A percentile compares a stretch with the other conserved stretches of the same genome.
Conservation (phyloP, 2,797 vertebrate species). For the Toxotes lorentzi region DNA sequence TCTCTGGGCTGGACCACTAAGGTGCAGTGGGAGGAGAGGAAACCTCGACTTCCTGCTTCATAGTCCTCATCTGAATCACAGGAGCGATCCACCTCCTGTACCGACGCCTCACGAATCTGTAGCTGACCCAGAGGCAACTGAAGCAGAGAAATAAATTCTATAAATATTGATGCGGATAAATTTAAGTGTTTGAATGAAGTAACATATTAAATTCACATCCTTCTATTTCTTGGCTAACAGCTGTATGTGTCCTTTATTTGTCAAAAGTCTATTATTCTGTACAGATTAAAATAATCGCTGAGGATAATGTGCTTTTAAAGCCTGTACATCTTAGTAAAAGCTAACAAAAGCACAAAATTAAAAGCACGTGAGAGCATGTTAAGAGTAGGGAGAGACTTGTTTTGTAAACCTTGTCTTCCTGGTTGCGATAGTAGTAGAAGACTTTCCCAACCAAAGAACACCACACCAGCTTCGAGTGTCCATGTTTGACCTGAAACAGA, state of each 20-base stretch:
- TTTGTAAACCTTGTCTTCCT: constrained; percentile 92
- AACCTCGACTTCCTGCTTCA: constrained; percentile 88
- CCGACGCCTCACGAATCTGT: constrained; percentile 85
- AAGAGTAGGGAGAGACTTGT: not conserved
- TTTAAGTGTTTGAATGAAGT: not conserved
- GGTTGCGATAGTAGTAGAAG: constrained; percentile 95
- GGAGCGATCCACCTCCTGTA: constrained; percentile 95
- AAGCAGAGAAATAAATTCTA: not conserved
- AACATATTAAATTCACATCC: not conserved
- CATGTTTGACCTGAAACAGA: constrained; percentile 92
- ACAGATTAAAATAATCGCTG: not conserved
- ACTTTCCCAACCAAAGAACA: constrained; percentile 90
- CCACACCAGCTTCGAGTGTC: constrained; percentile 97
- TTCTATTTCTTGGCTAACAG: not conserved
- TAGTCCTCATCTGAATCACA: constrained; percentile 98
- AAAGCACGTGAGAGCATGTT: not conserved
- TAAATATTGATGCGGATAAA: not conserved
- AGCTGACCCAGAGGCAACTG: constrained; percentile 93
- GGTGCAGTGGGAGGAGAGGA: constrained; percentile 94
- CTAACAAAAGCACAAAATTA: not conserved
- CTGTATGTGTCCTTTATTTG: not conserved
- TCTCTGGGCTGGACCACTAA: constrained; percentile 92
- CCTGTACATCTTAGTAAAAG: not conserved
- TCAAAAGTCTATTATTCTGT: not conserved
- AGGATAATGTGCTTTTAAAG: not conserved